Evolutionary conservation across 2,113 vertebrate species (phyloP).

Genomic region (Dermatemys mawii): DNA sequence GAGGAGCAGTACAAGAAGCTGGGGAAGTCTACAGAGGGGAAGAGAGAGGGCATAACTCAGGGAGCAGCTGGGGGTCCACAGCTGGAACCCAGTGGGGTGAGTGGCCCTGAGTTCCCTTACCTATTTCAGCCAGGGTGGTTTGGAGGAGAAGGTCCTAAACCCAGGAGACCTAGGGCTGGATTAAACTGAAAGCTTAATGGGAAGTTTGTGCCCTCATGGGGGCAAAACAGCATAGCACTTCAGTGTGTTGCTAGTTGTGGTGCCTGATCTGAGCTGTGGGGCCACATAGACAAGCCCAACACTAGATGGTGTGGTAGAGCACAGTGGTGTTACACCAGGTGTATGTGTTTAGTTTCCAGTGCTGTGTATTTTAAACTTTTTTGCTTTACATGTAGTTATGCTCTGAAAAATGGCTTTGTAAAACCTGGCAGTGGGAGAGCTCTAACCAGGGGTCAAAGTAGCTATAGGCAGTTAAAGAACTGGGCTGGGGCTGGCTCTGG

Average conservation of each 20-base stretch:
- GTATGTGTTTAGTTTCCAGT: background rate
- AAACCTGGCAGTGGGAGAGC: background rate
- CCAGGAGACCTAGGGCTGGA: background rate
- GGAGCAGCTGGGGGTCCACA: background rate
- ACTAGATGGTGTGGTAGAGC: background rate
- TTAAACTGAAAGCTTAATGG: background rate
- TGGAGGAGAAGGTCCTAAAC: background rate
- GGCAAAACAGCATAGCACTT: background rate
- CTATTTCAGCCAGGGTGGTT: background rate
- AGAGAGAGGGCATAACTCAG: background rate
- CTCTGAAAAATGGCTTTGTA: background rate
- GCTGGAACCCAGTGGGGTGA: background rate
- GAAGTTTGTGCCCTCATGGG: background rate
- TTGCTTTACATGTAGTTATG: background rate
- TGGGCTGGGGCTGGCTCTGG: too few species aligned
- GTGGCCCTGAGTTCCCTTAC: background rate
- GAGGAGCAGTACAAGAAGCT: background rate
- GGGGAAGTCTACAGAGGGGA: background rate
- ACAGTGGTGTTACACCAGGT: background rate
- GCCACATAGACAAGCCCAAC: background rate
- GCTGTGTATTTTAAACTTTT: background rate
- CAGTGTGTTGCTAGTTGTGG: background rate
- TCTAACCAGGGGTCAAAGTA: too few species aligned
- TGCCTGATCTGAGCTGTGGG: background rate
- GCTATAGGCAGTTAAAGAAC: too few species aligned